Conservation (phyloP, 2,113 vertebrate species). For the Malaclemys terrapin region DNA sequence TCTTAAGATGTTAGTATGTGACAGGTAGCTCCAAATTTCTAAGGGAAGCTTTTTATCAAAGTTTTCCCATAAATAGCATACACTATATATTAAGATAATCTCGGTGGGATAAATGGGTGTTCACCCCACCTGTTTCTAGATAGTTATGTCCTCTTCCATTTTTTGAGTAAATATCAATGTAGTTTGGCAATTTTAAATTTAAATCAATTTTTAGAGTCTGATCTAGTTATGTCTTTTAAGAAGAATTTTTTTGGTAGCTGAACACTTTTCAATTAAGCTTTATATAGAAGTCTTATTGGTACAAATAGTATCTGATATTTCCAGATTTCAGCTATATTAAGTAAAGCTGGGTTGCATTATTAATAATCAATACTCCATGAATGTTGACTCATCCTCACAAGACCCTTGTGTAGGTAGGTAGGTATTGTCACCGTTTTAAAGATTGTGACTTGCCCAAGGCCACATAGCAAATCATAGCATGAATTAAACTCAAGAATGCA, state of each 20-base stretch:
- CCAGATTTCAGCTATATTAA: too few relatives aligned
- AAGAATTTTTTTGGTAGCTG: background rate
- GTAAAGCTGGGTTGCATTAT: background rate
- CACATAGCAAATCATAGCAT: background rate
- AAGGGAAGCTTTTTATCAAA: background rate
- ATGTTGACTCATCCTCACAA: background rate
- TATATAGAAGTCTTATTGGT: too few relatives aligned
- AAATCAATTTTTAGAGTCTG: background rate
- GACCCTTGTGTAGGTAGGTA: background rate
- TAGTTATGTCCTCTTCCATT: background rate
- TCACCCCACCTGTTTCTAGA: background rate
- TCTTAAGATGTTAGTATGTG: background rate
- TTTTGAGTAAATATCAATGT: background rate
- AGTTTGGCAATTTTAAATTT: background rate
- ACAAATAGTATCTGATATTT: too few relatives aligned
- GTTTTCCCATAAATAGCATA: background rate
- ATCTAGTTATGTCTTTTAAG: background rate
- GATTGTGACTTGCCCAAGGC: background rate
- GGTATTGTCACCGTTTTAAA: background rate
- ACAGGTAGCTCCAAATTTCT: background rate
- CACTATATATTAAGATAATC: background rate
- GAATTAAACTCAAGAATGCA: background rate
- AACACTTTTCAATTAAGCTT: background rate
- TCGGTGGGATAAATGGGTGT: background rate
- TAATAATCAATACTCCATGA: background rate